Percentiles rank a stretch among this genome's conserved stretches.
Evolutionary conservation across 2,888 invertebrate genomes (phyloP).

Genomic region (Lycia hirtaria): DNA sequence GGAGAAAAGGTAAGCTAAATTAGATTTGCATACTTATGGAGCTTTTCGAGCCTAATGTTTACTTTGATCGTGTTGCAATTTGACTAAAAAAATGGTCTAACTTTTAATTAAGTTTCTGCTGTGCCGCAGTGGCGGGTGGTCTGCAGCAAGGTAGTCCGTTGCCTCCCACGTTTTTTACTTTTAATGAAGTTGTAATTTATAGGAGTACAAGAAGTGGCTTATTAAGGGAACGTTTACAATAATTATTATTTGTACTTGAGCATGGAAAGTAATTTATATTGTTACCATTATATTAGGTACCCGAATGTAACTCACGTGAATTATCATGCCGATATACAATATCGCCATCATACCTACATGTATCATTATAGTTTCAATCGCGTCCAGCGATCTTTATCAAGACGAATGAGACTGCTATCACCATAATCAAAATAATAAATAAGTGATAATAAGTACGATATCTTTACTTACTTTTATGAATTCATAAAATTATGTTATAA

Average conservation of each 20-base stretch:
- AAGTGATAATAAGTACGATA: no score
- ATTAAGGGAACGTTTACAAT: neutral
- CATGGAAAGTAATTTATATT: no score
- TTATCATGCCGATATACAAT: no score
- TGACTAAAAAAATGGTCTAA: conserved; percentile 46
- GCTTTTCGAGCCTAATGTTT: conserved; percentile 47
- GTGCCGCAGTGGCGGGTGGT: conserved; percentile 2
- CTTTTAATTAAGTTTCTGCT: conserved; percentile 47
- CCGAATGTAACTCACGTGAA: no score
- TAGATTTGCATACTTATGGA: conserved; percentile 53
- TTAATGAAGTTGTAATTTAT: neutral
- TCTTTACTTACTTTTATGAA: neutral
- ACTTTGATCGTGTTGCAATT: conserved; percentile 48
- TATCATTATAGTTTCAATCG: no score
- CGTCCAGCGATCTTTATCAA: no score
- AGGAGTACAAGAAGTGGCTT: neutral
- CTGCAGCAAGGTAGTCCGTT: no score
- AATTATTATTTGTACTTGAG: no score
- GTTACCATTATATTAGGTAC: no score
- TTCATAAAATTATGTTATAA: neutral
- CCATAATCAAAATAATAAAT: no score
- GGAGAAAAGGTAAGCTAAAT: conserved; percentile 45
- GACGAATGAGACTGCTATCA: no score
- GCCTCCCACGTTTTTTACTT: conserved; percentile 6
- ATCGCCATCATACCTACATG: no score